These are phyloP conservation scores for Anoplophora glabripennis DNA, from an alignment of 1,140 invertebrate genomes.

Conservation along the genomic window DNA sequence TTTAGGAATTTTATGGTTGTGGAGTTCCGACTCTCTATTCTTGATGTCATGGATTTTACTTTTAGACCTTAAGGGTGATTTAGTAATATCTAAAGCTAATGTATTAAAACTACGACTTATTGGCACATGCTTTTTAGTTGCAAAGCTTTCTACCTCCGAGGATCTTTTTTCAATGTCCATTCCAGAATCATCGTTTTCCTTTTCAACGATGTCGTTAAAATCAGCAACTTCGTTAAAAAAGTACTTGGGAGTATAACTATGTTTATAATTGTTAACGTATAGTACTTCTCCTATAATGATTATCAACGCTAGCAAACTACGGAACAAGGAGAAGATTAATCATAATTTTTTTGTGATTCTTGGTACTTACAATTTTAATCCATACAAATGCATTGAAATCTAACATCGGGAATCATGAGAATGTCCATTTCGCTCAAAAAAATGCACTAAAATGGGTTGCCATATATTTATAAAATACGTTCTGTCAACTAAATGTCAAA, in stretches of 20 bases:
- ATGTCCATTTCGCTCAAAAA: slow-evolving; percentile 3
- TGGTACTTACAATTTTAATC: slow-evolving; percentile 13
- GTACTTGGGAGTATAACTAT: not conserved
- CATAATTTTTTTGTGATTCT: too few relatives aligned
- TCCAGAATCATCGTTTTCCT: not conserved
- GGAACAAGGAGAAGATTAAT: not conserved
- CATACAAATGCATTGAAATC: slow-evolving; percentile 19
- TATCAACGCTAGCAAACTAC: slow-evolving; percentile 7
- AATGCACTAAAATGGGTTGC: not conserved
- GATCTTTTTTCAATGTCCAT: too few relatives aligned
- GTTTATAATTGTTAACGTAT: not conserved
- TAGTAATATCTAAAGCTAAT: too few relatives aligned
- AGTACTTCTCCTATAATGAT: slow-evolving; percentile 1
- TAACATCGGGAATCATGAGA: slow-evolving; percentile 8
- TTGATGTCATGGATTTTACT: too few relatives aligned
- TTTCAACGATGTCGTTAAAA: slow-evolving; percentile 10
- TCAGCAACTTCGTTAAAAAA: slow-evolving; percentile 10
- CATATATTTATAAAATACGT: slow-evolving; percentile 10
- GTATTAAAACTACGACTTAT: too few relatives aligned
- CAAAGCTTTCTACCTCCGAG: too few relatives aligned
- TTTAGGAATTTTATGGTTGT: not conserved
- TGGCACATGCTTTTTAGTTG: too few relatives aligned
- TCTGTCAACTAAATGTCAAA: slow-evolving; percentile 14
- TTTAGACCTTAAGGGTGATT: too few relatives aligned
- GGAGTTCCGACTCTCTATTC: too few relatives aligned